phyloP scores from a whole-genome alignment of 1,140 invertebrate genomes.

The Laupala kohalensis region DNA sequence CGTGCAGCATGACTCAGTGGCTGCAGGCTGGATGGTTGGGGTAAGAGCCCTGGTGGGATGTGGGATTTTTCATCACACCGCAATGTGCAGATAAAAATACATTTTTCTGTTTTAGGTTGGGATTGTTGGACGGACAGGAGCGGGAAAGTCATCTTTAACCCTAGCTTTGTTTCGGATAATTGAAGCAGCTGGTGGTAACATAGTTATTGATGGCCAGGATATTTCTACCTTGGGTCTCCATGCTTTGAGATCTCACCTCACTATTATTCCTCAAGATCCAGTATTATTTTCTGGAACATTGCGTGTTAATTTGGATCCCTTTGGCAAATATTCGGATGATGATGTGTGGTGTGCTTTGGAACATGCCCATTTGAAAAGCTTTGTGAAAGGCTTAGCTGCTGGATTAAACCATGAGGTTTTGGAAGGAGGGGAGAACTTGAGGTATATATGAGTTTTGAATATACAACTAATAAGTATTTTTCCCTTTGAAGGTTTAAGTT shows the following conservation, averaged over 20 bases:
- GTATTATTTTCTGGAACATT: conserved; percentile 76
- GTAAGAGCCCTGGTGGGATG: too few relatives aligned
- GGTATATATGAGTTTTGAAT: too few relatives aligned
- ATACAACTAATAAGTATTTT: too few relatives aligned
- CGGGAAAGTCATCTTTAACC: conserved; percentile 75
- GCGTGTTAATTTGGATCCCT: conserved; percentile 75
- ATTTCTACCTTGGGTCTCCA: conserved; percentile 80
- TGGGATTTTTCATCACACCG: too few relatives aligned
- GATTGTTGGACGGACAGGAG: conserved; percentile 71
- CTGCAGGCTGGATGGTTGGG: too few relatives aligned
- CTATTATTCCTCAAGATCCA: conserved; percentile 83
- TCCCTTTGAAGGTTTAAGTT: too few relatives aligned
- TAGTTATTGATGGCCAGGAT: conserved; percentile 83
- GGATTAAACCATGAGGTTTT: conserved; percentile 65
- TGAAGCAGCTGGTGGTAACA: conserved; percentile 67
- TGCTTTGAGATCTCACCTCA: conserved; percentile 67
- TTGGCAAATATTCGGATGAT: conserved; percentile 57
- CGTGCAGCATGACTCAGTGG: too few relatives aligned
- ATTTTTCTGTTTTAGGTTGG: conserved; percentile 36
- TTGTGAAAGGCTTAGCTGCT: conserved; percentile 52
- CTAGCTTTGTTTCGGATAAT: conserved; percentile 78
- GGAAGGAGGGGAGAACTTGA: conserved; percentile 82
- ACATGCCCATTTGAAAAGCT: conserved; percentile 60
- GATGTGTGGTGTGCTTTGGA: conserved; percentile 71
- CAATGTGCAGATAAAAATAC: too few relatives aligned